These are phyloP conservation scores for Petrocephalus zakoni DNA, from an alignment of 2,113 vertebrate species.

Conservation along the genomic window DNA sequence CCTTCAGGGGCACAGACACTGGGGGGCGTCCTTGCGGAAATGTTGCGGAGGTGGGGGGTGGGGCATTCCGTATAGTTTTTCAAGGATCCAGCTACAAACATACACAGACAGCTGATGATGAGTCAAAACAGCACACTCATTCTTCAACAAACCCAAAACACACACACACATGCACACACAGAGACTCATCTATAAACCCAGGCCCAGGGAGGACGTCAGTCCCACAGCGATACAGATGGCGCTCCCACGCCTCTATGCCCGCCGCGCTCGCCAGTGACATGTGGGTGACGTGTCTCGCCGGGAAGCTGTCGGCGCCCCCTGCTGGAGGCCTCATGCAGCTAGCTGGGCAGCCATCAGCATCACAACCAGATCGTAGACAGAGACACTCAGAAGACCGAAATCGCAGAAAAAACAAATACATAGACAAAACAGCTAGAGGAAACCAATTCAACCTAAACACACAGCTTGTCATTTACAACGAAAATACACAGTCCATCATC, in stretches of 20 bases:
- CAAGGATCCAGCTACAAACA: not conserved
- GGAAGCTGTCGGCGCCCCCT: not conserved
- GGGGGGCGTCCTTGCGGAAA: not conserved
- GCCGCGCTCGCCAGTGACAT: not conserved
- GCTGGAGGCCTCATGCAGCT: not conserved
- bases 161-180: not conserved
- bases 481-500: not conserved
- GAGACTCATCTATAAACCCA: not conserved
- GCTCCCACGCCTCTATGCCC: not conserved
- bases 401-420: not conserved
- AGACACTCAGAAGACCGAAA: not conserved
- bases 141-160: not conserved
- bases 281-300: not conserved
- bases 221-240: not conserved
- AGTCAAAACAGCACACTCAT: not conserved
- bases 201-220: not conserved
- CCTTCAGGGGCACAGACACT: not conserved
- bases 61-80: not conserved
- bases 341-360: not conserved
- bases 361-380: not conserved
- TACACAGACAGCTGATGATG: not conserved
- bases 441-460: not conserved
- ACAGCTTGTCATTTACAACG: not conserved
- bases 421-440: not conserved
- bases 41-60: not conserved